phyloP scores from a whole-genome alignment of 2,888 invertebrate genomes.

The Eupithecia centaureata region DNA sequence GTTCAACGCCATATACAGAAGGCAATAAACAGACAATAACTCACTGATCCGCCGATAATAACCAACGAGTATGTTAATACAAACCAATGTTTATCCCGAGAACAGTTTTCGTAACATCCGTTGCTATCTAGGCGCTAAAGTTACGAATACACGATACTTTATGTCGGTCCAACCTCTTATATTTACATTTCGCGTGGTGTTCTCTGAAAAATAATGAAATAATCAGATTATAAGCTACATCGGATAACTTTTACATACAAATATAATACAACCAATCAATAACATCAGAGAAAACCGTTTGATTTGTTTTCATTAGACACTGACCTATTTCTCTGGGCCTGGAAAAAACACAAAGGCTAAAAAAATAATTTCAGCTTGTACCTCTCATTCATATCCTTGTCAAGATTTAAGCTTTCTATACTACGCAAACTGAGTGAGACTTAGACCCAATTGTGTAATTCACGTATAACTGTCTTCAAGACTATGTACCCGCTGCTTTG shows the following conservation, averaged over 20 bases:
- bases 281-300: too few species aligned
- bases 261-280: background rate
- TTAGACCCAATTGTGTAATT: too few species aligned
- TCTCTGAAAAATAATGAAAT: background rate
- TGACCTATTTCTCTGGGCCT: too few species aligned
- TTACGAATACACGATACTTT: background rate
- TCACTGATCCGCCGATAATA: conserved; percentile 29
- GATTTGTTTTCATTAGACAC: too few species aligned
- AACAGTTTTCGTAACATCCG: conserved; percentile 60
- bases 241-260: background rate
- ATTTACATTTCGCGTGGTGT: background rate
- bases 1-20: conserved; percentile 21
- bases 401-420: too few species aligned
- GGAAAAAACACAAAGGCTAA: too few species aligned
- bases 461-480: too few species aligned
- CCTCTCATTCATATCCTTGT: too few species aligned
- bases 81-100: conserved; percentile 35
- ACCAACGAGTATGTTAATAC: conserved; percentile 37
- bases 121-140: conserved; percentile 37
- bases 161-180: background rate
- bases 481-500: too few species aligned
- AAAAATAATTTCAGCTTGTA: too few species aligned
- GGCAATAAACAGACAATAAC: conserved; percentile 28
- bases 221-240: background rate
- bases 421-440: too few species aligned